These are phyloP conservation scores for Trachymyrmex cornetzi DNA, from an alignment of 1,140 invertebrate species.

Conservation along the genomic window DNA sequence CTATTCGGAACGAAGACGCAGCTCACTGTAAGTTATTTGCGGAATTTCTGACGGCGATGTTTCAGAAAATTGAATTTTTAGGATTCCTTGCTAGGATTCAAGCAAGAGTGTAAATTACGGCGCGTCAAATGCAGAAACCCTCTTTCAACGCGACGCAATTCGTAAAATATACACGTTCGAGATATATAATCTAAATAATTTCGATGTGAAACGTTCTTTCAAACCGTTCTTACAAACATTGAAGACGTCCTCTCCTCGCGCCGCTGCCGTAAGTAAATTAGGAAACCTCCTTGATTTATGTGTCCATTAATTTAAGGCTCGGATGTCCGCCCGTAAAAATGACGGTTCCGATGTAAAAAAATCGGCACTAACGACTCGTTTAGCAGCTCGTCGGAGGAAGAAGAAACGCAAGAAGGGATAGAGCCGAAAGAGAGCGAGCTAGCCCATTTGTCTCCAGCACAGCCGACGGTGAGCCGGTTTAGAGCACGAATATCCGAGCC, in stretches of 20 bases:
- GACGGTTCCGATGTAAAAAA: constrained; percentile 51
- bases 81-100: constrained; percentile 26
- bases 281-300: constrained; percentile 46
- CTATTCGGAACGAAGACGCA: constrained; percentile 36
- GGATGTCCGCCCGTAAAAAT: constrained; percentile 41
- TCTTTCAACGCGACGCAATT: background rate
- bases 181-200: background rate
- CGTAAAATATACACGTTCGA: background rate
- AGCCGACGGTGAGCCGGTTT: constrained; percentile 50
- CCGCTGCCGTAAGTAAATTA: constrained; percentile 29
- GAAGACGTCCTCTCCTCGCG: background rate
- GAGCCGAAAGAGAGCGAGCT: constrained; percentile 53
- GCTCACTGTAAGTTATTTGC: constrained; percentile 38
- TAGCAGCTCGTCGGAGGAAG: constrained; percentile 49
- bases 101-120: constrained; percentile 27
- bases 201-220: background rate
- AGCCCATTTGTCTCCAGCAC: constrained; percentile 48
- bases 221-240: background rate
- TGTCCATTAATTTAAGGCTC: constrained; percentile 54
- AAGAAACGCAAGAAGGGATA: constrained; percentile 17
- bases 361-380: constrained; percentile 57
- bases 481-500: constrained; percentile 56
- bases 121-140: constrained; percentile 12
- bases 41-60: constrained; percentile 40
- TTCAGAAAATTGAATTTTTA: constrained; percentile 55